These are phyloP conservation scores for Polydrusus tereticollis DNA, from an alignment of 2,888 invertebrate genomes.

Conservation along the genomic window DNA sequence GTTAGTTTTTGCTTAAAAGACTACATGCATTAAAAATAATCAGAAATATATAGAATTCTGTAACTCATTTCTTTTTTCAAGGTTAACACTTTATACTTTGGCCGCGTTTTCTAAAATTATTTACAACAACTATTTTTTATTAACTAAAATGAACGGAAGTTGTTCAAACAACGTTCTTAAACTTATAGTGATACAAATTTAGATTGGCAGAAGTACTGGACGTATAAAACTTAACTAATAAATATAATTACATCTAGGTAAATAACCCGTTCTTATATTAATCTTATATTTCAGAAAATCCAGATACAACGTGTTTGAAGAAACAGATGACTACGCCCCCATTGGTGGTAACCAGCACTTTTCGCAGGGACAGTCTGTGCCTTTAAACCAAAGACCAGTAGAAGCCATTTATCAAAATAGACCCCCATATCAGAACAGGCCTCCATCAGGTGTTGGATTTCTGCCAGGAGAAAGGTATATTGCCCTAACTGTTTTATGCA, in stretches of 20 bases:
- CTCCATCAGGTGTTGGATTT: conserved; percentile 30
- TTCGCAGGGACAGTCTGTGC: neutral
- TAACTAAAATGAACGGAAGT: no score
- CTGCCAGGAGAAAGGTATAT: conserved; percentile 26
- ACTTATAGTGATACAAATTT: no score
- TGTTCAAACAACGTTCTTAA: no score
- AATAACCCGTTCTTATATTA: neutral
- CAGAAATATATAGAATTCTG: no score
- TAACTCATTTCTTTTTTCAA: no score
- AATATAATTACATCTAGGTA: neutral
- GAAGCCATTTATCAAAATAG: conserved; percentile 10
- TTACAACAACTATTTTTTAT: no score
- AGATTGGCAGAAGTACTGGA: no score
- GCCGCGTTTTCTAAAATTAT: no score
- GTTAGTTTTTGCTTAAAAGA: no score
- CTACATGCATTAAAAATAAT: no score
- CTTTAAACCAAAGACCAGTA: conserved; percentile 20
- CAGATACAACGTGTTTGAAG: conserved; percentile 41
- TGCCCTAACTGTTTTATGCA: neutral
- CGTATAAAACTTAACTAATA: no score
- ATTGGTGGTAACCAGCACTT: conserved; percentile 8
- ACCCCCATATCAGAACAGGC: conserved; percentile 23
- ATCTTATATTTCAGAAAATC: conserved; percentile 15
- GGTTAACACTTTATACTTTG: no score
- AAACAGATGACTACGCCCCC: conserved; percentile 34